Evolutionary conservation across 2,113 vertebrate species (phyloP).

Genomic region (Grammomys dolichurus): DNA sequence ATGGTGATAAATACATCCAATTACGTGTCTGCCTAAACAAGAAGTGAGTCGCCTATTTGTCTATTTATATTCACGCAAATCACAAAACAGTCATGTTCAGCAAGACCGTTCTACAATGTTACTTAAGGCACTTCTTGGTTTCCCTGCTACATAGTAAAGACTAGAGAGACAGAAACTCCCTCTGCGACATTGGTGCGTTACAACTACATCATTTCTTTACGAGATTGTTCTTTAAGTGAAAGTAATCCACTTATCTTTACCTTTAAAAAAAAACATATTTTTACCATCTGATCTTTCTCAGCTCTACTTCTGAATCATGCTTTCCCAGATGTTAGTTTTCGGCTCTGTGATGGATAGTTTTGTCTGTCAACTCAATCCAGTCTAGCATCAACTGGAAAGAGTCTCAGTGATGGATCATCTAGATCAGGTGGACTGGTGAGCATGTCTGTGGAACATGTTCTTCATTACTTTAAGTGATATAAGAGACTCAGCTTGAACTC

Average conservation of each 20-base stretch:
- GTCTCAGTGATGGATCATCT: not conserved
- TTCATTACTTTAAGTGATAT: not conserved
- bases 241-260: not conserved
- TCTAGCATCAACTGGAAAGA: not conserved
- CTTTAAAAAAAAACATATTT: not conserved
- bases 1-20: not conserved
- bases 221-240: slow-evolving; percentile 19
- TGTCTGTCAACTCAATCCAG: not conserved
- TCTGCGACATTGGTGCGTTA: not conserved
- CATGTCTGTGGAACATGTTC: not conserved
- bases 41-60: not conserved
- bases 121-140: not conserved
- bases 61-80: not conserved
- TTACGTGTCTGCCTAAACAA: not conserved
- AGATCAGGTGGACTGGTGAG: not conserved
- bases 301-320: not conserved
- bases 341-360: not conserved
- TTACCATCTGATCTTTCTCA: not conserved
- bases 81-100: not conserved
- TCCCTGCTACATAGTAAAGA: not conserved
- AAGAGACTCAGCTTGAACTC: not conserved
- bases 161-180: slow-evolving; percentile 28
- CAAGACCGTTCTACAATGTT: not conserved
- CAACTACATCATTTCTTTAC: not conserved
- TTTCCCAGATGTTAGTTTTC: not conserved